Conservation (phyloP, 2,797 vertebrate genomes). For the Anguilla marmorata region DNA sequence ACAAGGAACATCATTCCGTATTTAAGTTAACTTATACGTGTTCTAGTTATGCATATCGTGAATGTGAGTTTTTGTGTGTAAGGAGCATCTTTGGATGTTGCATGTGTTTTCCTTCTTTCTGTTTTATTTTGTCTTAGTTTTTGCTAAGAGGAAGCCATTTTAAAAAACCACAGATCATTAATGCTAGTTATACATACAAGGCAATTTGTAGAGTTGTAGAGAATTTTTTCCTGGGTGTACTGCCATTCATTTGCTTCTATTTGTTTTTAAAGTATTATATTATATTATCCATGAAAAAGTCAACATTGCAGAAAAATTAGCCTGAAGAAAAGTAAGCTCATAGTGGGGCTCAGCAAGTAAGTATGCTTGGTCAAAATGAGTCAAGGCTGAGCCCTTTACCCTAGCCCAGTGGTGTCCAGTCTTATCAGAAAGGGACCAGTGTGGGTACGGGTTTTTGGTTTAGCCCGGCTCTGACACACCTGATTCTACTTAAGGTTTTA, state of each 20-base stretch:
- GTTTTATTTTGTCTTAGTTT: not conserved
- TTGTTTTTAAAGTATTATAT: not conserved
- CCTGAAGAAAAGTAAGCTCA: not conserved
- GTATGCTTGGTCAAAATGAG: not conserved
- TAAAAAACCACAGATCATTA: not conserved
- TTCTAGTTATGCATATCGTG: not conserved
- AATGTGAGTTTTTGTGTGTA: not conserved
- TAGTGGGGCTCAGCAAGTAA: not conserved
- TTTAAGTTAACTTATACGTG: not conserved
- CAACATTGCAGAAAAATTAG: not conserved
- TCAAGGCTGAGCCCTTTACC: not conserved
- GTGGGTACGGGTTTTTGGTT: too few relatives aligned
- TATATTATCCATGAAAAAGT: not conserved
- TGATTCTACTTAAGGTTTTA: too few relatives aligned
- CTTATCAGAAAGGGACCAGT: too few relatives aligned
- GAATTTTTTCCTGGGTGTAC: not conserved
- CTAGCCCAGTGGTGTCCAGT: too few relatives aligned
- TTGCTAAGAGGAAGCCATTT: not conserved
- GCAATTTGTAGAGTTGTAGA: not conserved
- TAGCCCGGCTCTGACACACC: too few relatives aligned
- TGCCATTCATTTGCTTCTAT: not conserved
- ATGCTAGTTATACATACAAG: not conserved
- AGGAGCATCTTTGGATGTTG: not conserved
- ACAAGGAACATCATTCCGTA: not conserved
- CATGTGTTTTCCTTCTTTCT: not conserved